Base-by-base conservation (phyloP, 2,888 invertebrate species). In the Athrips mouffetella region DNA sequence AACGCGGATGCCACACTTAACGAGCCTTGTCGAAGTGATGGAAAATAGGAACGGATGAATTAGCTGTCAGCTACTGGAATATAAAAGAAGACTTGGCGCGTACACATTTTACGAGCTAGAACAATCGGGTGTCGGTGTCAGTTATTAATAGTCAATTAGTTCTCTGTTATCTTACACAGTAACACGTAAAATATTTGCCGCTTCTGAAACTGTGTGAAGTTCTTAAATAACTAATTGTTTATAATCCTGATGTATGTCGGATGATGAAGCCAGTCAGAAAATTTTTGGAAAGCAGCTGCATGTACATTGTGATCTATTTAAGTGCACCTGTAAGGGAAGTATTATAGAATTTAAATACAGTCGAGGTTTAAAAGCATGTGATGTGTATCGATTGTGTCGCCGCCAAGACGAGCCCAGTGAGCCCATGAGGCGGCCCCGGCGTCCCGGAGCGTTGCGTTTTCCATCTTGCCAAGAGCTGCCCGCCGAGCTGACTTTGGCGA, bases 21-120 rank as follows among this genome's bases (percentile, higher is more conserved):
- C 86, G 87, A 87, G 82, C 73, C 86, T 86, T 86, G 87, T 87
- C 87, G 85, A 86, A 76, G 77, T 73, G 73, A 79, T 81, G 83
- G 80, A 79, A 80, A 82, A 84, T 82, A 78, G 75, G 73, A 78
- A 71, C 80, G 77, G 78, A 78, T 75, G 82, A 80, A 85, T 87
- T 85, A 79, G 80, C 82, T 76, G 79, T 74, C 78, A 76, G 76
- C 72, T 77, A 77, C 78, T 76, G 72, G 77, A 71, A 82, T 82
- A 82, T 81, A 84, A 78, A 72, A 72, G 67, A 31, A 66, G 63
- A 72, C 66, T 61, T 67, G 64, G 62, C 60, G 59, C 66, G 62
- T 73, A 73, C 65, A 68, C 70, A 68, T 65, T 67, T 62, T 47
- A 57, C 58, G 53, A 63, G 60, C 60, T 63, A 65, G 73, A 74